Evolutionary conservation across 2,888 invertebrate species (phyloP), one percentile per base, ranked within the genome.

Genomic region (Eupeodes latifasciatus): DNA sequence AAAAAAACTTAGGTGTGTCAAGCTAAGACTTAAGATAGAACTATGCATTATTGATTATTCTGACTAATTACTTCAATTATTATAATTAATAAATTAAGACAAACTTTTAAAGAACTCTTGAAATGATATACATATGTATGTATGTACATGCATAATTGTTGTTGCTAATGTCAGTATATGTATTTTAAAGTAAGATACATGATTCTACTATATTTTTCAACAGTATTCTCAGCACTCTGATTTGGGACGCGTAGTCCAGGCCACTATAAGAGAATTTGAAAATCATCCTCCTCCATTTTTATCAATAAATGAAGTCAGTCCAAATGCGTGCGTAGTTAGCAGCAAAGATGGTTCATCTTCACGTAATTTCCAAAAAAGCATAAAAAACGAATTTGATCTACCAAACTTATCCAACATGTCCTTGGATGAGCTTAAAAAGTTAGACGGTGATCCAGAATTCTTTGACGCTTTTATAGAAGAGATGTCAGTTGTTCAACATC

Each of bases 241-340:
- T 93, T 94, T 97, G 89, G 97, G 97, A 0, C 95, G 97, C 81
- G 96, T 97, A 4, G 97, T 97, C 0, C 97, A 97, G 92, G 97
- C 96, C 27, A 96, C 97, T 67, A 96, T 96, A 88, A 94, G 97
- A 77, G 97, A 97, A 93, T 96, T 96, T 90, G 96, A 96, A 92
- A 95, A 95, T 91, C 96, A 94, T 91, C 95, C 95, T 86, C 95
- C 94, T 75, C 94, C 94, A 64, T 91, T 95, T 82, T 81, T 93
- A 78, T 36, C 79, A 7, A 36, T 57, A 27, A 93, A 53, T 36
- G 88, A 89, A 34, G 51, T 72, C 14, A 80, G 59, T 59, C 71
- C 82, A 59, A 86, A 66, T 75, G 12, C 53, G 19, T 71, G 75
- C 9, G 78, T 81, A 12, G 69, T 82, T 10, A 91, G 89, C 80